Evolutionary conservation across 2,113 vertebrate genomes (phyloP).

Genomic region (Mixornis gularis): DNA sequence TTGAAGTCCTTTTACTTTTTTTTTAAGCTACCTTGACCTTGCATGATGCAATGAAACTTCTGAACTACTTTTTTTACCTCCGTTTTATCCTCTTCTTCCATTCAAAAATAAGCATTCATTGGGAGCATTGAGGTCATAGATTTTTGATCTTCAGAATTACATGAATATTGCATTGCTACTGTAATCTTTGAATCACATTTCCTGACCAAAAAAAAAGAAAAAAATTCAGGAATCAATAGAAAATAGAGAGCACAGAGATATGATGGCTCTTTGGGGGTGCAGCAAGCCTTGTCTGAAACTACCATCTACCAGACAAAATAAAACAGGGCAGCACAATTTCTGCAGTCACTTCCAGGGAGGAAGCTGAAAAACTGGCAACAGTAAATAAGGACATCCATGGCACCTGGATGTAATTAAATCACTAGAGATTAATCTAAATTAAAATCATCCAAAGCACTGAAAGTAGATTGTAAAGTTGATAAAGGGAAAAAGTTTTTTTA

Average conservation of each 20-base stretch:
- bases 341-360: background rate
- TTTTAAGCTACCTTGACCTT: background rate
- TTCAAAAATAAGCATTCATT: background rate
- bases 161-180: background rate
- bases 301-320: background rate
- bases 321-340: background rate
- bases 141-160: background rate
- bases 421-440: background rate
- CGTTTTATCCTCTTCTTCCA: accelerated
- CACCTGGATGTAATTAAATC: background rate
- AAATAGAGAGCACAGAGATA: background rate
- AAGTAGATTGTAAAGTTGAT: background rate
- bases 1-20: background rate
- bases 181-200: background rate
- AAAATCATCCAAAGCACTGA: background rate
- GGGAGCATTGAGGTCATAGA: background rate
- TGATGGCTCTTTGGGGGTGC: background rate
- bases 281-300: background rate
- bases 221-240: background rate
- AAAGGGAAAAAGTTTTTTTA: background rate
- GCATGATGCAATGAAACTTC: background rate
- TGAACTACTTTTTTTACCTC: background rate
- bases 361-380: background rate
- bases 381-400: background rate
- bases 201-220: background rate